These are phyloP conservation scores for Yponomeuta evonymella DNA, from an alignment of 2,888 invertebrate species.

Conservation along the genomic window DNA sequence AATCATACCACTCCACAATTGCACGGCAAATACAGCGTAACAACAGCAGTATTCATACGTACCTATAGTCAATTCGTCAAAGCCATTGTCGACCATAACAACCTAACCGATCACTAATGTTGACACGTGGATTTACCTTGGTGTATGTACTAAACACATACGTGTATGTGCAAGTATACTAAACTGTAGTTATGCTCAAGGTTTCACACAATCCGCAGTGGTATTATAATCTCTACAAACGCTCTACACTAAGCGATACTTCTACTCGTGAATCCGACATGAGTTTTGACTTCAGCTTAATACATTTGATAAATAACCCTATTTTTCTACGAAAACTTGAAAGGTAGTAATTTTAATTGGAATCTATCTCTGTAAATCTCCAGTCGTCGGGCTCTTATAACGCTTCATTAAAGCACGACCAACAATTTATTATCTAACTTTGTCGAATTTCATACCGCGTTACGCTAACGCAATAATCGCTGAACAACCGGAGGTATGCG, in stretches of 20 bases:
- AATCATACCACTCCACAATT: not conserved
- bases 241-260: not conserved
- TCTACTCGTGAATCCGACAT: too few relatives aligned
- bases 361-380: too few relatives aligned
- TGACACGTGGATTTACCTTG: slow-evolving; percentile 9
- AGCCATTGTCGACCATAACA: slow-evolving; percentile 2
- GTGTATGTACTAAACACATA: not conserved
- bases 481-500: slow-evolving; percentile 35
- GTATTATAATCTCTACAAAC: not conserved
- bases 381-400: too few relatives aligned
- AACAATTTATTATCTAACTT: not conserved
- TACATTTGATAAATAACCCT: too few relatives aligned
- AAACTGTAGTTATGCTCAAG: not conserved
- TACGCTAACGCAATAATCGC: slow-evolving; percentile 32
- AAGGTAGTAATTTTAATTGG: too few relatives aligned
- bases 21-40: not conserved
- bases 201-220: not conserved
- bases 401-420: not conserved
- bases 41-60: not conserved
- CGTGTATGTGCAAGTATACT: not conserved
- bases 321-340: too few relatives aligned
- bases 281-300: too few relatives aligned
- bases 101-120: slow-evolving; percentile 5
- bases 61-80: slow-evolving; percentile 5
- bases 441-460: not conserved